Percentiles rank a stretch among this genome's conserved stretches.
Evolutionary conservation across 2,113 vertebrate genomes (phyloP).

Genomic region (Irena cyanogastra): DNA sequence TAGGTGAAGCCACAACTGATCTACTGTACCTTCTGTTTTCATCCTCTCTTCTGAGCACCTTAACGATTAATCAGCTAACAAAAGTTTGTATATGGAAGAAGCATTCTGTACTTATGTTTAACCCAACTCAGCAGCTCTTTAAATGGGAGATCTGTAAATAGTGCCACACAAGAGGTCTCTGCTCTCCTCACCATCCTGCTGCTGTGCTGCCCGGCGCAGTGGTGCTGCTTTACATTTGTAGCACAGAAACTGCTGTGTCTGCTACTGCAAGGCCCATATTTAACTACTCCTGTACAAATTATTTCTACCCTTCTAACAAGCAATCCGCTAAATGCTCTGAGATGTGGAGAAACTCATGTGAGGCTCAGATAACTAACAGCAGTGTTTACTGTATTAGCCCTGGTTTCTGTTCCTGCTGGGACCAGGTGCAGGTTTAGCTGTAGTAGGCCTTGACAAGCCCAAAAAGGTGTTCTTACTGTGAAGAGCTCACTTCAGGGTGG

Average conservation of each 20-base stretch:
- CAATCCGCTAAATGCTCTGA: neutral
- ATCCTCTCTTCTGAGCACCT: conserved; percentile 60
- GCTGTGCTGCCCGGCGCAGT: neutral
- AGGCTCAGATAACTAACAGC: neutral
- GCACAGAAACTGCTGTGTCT: conserved; percentile 19
- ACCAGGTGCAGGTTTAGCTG: neutral
- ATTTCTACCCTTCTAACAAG: neutral
- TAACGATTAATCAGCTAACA: conserved; percentile 35
- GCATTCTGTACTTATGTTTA: conserved; percentile 46
- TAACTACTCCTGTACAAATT: neutral
- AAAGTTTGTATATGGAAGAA: conserved; percentile 42
- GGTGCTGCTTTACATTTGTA: neutral
- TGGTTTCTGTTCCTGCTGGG: neutral
- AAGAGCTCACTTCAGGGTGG: neutral
- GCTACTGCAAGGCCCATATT: neutral
- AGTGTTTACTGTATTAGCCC: neutral
- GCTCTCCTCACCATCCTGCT: neutral
- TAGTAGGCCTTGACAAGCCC: neutral
- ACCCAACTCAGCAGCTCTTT: conserved; percentile 14
- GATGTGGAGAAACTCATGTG: neutral
- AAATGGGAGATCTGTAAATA: conserved; percentile 56
- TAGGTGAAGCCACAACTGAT: neutral
- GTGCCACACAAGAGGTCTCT: neutral
- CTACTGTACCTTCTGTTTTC: neutral
- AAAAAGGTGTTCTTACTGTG: accelerated